Evolutionary conservation across 2,888 invertebrate genomes (phyloP), one percentile per base, ranked within the genome.

Genomic region (Ferrisia virgata): DNA sequence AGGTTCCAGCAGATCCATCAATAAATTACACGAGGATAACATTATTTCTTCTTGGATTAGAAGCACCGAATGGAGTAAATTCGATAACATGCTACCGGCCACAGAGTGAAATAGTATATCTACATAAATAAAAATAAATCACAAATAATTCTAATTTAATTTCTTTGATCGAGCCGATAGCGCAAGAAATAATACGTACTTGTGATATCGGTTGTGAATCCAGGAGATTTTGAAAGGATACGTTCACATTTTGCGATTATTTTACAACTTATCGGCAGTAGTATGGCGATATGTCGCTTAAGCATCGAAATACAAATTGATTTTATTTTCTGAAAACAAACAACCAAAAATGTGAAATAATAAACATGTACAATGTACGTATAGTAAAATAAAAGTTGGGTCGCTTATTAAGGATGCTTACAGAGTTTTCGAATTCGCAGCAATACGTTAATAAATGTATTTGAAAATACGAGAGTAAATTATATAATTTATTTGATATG

Each of bases 31-130:
- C 9, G 82, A 69, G 36, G 82, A 82, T 39, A 40, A 18, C 43
- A 82, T 69, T 3, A 82, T 76, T 82, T 82, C 82, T 36, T 82
- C 82, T 39, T 82, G 33, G 31, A 92, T 88, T 84, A 92, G 87
- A 22, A 92, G 88, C 86, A 92, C 88, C 0, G 92, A 90, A 87
- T 91, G 91, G 9, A 92, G 86, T 28, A 92, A 88, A 87, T 91
- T 91, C 33, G 90, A 90, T 85, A 92, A 87, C 90, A 92, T 91
- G 8, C 91, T 89, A 0, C 92, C 92, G 5, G 91, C 90, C 11
- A 91, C 89, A 0, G 92, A 92, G 85, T 90, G 89, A 86, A 90
- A 89, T 85, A 92, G 87, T 6, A 91, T 89, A 86, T 88, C 82
- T 82, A 18, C 1, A 15, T 6, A 39, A 13, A 43, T 22, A 15